A percentile compares a stretch with the other conserved stretches of the same genome.
Conservation (phyloP, 1,140 invertebrate species). For the Chelonus insularis region DNA sequence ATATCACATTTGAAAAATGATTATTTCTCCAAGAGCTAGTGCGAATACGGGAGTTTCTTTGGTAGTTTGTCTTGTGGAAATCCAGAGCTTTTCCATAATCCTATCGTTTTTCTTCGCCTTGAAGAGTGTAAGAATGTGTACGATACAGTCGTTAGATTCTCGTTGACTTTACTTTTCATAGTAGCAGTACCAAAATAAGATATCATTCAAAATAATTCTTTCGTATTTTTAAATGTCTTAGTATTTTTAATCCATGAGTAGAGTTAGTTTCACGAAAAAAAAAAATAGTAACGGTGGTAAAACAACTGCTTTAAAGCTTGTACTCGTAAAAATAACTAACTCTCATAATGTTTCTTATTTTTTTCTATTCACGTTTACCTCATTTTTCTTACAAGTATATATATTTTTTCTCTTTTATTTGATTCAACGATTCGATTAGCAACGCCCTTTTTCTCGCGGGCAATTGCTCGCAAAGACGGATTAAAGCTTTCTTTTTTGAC, state of each 20-base stretch:
- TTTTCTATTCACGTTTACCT: background rate
- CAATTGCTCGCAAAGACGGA: constrained; percentile 30
- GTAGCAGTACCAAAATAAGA: too few relatives aligned
- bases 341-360: background rate
- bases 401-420: background rate
- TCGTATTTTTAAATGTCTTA: background rate
- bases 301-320: background rate
- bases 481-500: constrained; percentile 28
- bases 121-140: background rate
- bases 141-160: background rate
- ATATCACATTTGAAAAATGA: constrained; percentile 24
- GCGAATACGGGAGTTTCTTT: constrained; percentile 22
- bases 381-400: background rate
- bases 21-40: constrained; percentile 22
- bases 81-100: constrained; percentile 25
- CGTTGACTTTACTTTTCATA: background rate
- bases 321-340: background rate
- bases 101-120: constrained; percentile 4
- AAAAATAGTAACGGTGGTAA: background rate
- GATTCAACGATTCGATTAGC: background rate
- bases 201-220: background rate
- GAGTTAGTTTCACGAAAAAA: background rate
- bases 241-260: background rate
- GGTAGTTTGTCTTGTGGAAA: constrained; percentile 23
- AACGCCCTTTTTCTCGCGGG: background rate